Percentiles rank a stretch among this genome's conserved stretches.
Conservation (phyloP, 2,888 invertebrate species). For the Ophion costatus region DNA sequence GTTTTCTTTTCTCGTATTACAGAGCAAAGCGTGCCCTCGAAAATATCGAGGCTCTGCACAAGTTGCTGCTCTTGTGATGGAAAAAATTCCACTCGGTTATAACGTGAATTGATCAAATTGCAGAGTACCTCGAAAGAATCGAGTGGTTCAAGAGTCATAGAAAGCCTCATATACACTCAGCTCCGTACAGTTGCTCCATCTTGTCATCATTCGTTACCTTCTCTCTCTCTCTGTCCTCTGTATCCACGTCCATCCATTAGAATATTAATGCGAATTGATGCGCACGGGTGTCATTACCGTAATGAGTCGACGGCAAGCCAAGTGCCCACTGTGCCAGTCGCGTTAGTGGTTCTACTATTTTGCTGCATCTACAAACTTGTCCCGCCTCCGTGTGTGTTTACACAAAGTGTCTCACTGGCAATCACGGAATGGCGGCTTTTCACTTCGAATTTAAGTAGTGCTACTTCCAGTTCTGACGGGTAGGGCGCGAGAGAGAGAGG, state of each 20-base stretch:
- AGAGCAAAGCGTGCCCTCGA: neutral
- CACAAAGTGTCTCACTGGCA: slow-evolving; percentile 81
- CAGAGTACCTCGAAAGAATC: neutral
- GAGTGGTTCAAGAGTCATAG: neutral
- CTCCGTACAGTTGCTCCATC: slow-evolving; percentile 27
- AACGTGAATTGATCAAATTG: neutral
- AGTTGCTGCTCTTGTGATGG: neutral
- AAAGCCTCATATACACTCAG: neutral
- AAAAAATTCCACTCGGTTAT: neutral
- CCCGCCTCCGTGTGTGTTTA: slow-evolving; percentile 67
- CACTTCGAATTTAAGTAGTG: slow-evolving; percentile 61
- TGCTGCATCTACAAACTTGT: slow-evolving; percentile 6
- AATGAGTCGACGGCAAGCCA: slow-evolving; percentile 80
- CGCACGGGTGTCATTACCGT: slow-evolving; percentile 82
- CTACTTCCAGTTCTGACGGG: slow-evolving; percentile 39
- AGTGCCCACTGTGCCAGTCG: slow-evolving; percentile 70
- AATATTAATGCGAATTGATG: slow-evolving; percentile 83
- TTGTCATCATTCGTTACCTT: slow-evolving; percentile 20
- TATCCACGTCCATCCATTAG: slow-evolving; percentile 78
- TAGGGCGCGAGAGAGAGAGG: neutral
- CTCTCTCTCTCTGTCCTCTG: neutral
- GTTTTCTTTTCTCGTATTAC: no score
- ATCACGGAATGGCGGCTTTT: slow-evolving; percentile 81
- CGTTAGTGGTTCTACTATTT: slow-evolving; percentile 1
- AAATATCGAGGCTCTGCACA: neutral